These are phyloP conservation scores for Dugesia japonica DNA, from an alignment of 2,888 invertebrate genomes.

Conservation along the genomic window DNA sequence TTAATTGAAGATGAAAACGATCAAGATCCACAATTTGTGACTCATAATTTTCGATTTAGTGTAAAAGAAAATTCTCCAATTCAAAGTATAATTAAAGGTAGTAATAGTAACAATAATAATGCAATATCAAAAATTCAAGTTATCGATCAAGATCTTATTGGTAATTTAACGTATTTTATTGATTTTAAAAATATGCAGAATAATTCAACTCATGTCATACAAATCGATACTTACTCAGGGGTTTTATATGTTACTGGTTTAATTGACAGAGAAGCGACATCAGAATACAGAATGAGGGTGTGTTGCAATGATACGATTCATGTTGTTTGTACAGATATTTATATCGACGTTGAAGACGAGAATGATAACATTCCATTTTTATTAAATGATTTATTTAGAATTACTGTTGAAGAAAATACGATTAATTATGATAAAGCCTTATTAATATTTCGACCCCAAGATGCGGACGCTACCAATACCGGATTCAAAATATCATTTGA, in stretches of 20 bases:
- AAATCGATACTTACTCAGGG: background rate
- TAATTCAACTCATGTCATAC: background rate
- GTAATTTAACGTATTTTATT: background rate
- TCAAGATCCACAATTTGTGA: background rate
- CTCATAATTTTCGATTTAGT: background rate
- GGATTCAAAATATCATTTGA: background rate
- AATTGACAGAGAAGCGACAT: background rate
- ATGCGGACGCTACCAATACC: background rate
- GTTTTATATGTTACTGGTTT: background rate
- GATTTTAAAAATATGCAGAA: background rate
- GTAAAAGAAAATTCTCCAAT: background rate
- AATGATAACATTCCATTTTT: slow-evolving; percentile 25
- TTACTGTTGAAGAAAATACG: background rate
- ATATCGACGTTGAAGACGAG: slow-evolving; percentile 22
- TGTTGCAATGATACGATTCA: slow-evolving; percentile 16
- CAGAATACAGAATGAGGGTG: background rate
- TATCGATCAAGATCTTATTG: background rate
- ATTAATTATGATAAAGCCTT: slow-evolving; percentile 15
- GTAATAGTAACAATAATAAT: background rate
- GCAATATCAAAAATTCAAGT: background rate
- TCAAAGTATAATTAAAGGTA: background rate
- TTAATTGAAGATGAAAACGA: slow-evolving; percentile 10
- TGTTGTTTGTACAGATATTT: background rate
- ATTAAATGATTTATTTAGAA: background rate
- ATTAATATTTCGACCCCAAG: background rate